phyloP scores from a whole-genome alignment of 2,888 invertebrate genomes.

The Steromphala cineraria region DNA sequence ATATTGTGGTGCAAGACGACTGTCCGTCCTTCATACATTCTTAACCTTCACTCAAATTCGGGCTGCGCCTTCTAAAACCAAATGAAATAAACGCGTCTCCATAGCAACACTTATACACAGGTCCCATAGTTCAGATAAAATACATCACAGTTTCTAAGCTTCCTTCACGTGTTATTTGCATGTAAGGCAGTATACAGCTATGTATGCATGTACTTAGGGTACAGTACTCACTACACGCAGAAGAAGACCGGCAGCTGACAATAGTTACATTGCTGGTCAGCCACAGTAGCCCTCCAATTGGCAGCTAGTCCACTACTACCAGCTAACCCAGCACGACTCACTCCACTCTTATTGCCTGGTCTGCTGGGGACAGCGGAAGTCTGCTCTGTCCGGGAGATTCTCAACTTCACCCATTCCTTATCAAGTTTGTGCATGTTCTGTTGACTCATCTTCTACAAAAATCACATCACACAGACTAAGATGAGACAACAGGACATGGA shows the following conservation, averaged over 20 bases:
- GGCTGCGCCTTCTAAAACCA: not conserved
- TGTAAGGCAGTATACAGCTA: slow-evolving; percentile 1
- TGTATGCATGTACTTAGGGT: not conserved
- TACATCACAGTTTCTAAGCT: slow-evolving; percentile 21
- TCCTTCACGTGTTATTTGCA: not conserved
- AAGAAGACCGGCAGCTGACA: too few species aligned
- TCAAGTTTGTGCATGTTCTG: not conserved
- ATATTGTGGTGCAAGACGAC: slow-evolving; percentile 6
- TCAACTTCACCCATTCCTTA: too few species aligned
- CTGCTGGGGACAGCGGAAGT: too few species aligned
- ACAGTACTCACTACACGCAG: not conserved
- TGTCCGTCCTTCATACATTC: not conserved
- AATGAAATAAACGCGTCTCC: not conserved
- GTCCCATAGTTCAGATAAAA: slow-evolving; percentile 17
- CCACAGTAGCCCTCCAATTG: too few species aligned
- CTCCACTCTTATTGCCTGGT: too few species aligned
- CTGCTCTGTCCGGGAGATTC: too few species aligned
- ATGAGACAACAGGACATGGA: not conserved
- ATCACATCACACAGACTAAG: slow-evolving; percentile 5
- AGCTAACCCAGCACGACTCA: too few species aligned
- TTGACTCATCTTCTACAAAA: not conserved
- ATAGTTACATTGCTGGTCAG: too few species aligned
- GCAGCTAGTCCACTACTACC: too few species aligned
- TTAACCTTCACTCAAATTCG: not conserved
- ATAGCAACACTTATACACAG: slow-evolving; percentile 22